Base-by-base conservation (phyloP, 2,113 vertebrate genomes). In the Chrysochloris asiatica region DNA sequence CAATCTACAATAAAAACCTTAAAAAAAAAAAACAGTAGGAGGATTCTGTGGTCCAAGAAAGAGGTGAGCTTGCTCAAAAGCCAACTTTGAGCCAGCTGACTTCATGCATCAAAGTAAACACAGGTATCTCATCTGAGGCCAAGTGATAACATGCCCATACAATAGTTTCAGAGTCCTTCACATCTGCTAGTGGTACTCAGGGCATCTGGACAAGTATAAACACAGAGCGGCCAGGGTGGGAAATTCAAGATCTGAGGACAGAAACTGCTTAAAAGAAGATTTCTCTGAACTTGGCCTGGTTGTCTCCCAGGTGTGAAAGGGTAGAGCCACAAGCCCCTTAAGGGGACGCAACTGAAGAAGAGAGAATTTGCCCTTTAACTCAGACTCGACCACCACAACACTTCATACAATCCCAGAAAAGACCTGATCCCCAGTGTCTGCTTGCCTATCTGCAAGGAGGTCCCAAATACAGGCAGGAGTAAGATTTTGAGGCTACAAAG, bases 261-360 rank as follows among this genome's bases (percentile, higher is more conserved):
- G 77, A 45, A 50, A 80, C 9, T 0, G 0, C 50, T 26, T 19
- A 33, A 7, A 45, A 38, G 63, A 59, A 79, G 50, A 43, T 0
- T 17, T 48, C 38, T 22, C 38, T 0, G 9, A 17, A 5, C 33
- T 30, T 43, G 0, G 38, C 0, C 0, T 22, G 56, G 11, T 11
- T 13, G 14, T 24, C n/a, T 73, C 71, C 7, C 10, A 22, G 61
- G 19, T 54, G 3, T 22, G 43, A 16, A 83, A 33, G 11, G 3
- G 36, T 0, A 1, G 33, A 33, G 41, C 67, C 21, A 14, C 14
- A 41, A 7, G 19, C 38, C 30, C 36, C 2, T 0, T 47, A 17
- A 6, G 10, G 16, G 28, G 50, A 59, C 33, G 48, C 16, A 30
- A 30, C 3, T 30, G 8, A 0, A 11, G 41, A 48, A 82, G 56